These are phyloP conservation scores for Indicator maculatus DNA, from an alignment of 2,113 vertebrate genomes.

Conservation along the genomic window DNA sequence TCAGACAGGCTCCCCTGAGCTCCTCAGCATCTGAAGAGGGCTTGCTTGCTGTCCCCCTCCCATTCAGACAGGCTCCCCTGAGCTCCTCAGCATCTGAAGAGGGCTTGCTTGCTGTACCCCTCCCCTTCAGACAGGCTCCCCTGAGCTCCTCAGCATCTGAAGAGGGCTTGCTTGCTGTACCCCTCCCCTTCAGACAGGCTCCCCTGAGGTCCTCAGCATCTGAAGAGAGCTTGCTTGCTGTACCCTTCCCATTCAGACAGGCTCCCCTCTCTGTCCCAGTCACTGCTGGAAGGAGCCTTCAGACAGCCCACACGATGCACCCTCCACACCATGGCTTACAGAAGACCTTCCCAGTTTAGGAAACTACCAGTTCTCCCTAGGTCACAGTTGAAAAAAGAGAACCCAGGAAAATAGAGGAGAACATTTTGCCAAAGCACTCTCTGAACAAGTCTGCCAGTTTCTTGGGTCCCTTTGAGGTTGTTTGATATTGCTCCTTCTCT, in stretches of 20 bases:
- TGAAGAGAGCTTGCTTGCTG: neutral
- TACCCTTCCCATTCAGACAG: neutral
- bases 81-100: neutral
- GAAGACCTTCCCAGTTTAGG: neutral
- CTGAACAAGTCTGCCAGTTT: constrained; percentile 12
- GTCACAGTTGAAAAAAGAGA: neutral
- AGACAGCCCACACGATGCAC: neutral
- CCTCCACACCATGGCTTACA: neutral
- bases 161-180: neutral
- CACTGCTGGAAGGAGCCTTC: neutral
- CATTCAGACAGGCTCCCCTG: neutral
- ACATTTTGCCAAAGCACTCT: neutral
- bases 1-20: neutral
- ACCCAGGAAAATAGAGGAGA: neutral
- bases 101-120: neutral
- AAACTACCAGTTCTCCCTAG: neutral
- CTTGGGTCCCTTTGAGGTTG: neutral
- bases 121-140: neutral
- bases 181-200: neutral
- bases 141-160: neutral
- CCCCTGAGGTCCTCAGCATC: neutral
- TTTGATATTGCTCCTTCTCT: neutral
- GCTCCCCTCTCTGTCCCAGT: neutral
- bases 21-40: neutral
- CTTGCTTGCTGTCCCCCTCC: neutral